Base-by-base conservation (phyloP, 1,140 invertebrate species). In the Drosophila sulfurigaster region DNA sequence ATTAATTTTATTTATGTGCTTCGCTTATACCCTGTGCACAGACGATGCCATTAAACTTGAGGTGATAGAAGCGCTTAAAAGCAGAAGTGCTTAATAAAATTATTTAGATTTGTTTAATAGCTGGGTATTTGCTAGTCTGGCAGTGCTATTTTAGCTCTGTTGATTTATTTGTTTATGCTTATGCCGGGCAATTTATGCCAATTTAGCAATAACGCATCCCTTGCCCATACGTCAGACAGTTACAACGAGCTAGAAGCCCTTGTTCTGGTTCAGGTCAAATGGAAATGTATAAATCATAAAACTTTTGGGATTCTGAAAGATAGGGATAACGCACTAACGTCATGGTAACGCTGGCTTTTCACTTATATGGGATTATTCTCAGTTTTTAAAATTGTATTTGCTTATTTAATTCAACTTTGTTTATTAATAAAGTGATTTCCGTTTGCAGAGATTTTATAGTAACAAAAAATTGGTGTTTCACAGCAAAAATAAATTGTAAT, bases 131-230 rank as follows among this genome's bases (percentile, higher is more conserved):
- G 13, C 8, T n/a, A 13, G 72, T 54, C 16, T 30, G 41, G 11
- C 30, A 3, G 5, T 5, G 7, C 7, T 41, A n/a, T 4, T n/a
- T 62, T 3, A 20, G 15, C 15, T 49, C 3, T 15, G 49, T 80
- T 88, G 83, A 88, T 89, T 88, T 88, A 88, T 88, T 89, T 89
- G 83, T 88, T 88, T 88, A 75, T 83, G 85, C 68, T 80, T 78
- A 78, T 69, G 69, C 68, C 41, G 56, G 72, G 77, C 80, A 69
- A 83, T 87, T 87, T 88, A 72, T 88, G 83, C 80, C 83, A 88
- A 88, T 88, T 88, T 88, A 63, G 85, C 80, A 78, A 64, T 69
- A 57, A 41, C 38, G 13, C 28, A 8, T 11, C 7, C 52, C 49
- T 58, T 5, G 74, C 38, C 49, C 51, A 62, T 51, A 68, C 41